A percentile compares a stretch with the other conserved stretches of the same genome.
phyloP scores from a whole-genome alignment of 2,113 vertebrate genomes.

The Oncorhynchus keta region DNA sequence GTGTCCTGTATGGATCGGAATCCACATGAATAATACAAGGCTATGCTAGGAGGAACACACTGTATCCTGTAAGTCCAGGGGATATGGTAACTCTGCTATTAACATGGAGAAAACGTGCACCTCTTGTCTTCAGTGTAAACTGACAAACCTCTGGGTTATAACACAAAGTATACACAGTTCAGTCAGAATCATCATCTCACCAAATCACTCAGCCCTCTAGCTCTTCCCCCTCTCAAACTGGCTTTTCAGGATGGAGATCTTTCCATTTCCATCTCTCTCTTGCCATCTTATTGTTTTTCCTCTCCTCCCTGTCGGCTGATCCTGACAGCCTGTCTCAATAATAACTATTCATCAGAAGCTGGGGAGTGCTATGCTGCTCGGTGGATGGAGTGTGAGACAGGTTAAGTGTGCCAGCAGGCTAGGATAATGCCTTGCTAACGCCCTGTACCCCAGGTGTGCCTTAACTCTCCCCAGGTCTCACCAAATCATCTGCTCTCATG shows the following conservation, averaged over 20 bases:
- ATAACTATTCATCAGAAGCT: conserved; percentile 55
- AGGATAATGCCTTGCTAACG: conserved; percentile 19
- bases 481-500: conserved; percentile 5
- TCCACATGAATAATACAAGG: too few relatives aligned
- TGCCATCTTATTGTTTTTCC: conserved; percentile 58
- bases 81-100: background rate
- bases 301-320: conserved; percentile 34
- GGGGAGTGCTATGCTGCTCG: conserved; percentile 33
- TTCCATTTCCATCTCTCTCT: conserved; percentile 29
- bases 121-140: conserved; percentile 29
- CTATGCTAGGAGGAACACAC: too few relatives aligned
- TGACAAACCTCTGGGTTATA: conserved; percentile 43
- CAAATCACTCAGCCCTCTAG: background rate
- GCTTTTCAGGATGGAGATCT: conserved; percentile 36
- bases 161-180: conserved; percentile 28
- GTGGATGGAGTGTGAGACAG: conserved; percentile 38
- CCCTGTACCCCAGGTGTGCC: background rate
- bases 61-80: too few relatives aligned
- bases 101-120: background rate
- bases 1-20: background rate
- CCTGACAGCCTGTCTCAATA: conserved; percentile 68
- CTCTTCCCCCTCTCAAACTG: conserved; percentile 38
- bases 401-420: conserved; percentile 35
- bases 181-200: conserved; percentile 29
- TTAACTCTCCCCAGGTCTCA: background rate